A percentile compares a stretch with the other conserved stretches of the same genome.
Conservation (phyloP, 2,797 vertebrate species). For the Lagodon rhomboides region DNA sequence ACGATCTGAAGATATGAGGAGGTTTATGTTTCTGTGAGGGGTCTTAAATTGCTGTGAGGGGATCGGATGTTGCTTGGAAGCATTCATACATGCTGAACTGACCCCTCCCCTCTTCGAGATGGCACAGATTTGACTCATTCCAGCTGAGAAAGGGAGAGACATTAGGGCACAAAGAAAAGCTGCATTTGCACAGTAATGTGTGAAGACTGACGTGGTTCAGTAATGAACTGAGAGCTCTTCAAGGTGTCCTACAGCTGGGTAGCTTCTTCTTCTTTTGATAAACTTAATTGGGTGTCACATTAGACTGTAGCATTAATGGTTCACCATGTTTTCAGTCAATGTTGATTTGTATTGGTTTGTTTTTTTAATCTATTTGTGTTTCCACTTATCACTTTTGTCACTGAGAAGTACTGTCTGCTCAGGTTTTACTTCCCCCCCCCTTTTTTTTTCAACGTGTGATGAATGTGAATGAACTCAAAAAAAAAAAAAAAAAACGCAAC, state of each 20-base stretch:
- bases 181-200: constrained; percentile 28
- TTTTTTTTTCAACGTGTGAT: constrained; percentile 7
- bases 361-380: constrained; percentile 23
- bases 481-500: neutral
- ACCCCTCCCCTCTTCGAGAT: constrained; percentile 40
- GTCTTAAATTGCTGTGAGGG: constrained; percentile 71
- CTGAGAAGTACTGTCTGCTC: constrained; percentile 33
- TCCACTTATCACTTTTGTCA: constrained; percentile 28
- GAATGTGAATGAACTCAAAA: constrained; percentile 36
- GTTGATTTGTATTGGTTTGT: constrained; percentile 3
- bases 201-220: constrained; percentile 17
- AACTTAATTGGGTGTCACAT: constrained; percentile 24
- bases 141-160: constrained; percentile 42
- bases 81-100: constrained; percentile 43
- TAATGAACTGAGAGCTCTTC: constrained; percentile 2
- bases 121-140: constrained; percentile 73
- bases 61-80: constrained; percentile 56
- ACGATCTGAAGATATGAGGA: constrained; percentile 87
- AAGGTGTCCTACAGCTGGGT: neutral
- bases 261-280: constrained; percentile 19
- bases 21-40: constrained; percentile 71
- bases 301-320: constrained; percentile 19
- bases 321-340: constrained; percentile 18
- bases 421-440: constrained; percentile 31
- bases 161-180: constrained; percentile 35